Conservation (phyloP, 2,888 invertebrate genomes). For the Rhimphoctona megacephalus region DNA sequence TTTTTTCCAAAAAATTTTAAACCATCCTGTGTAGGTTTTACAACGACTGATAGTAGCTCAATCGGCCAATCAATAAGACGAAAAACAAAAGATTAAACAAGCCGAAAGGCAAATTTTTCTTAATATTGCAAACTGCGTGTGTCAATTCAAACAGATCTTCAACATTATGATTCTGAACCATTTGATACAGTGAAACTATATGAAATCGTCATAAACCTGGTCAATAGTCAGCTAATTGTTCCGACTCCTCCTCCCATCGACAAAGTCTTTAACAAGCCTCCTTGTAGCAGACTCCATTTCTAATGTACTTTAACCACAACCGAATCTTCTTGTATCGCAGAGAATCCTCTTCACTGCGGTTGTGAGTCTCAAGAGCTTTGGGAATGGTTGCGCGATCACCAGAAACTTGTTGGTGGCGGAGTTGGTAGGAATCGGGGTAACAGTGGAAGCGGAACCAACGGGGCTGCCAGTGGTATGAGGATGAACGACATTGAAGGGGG, state of each 20-base stretch:
- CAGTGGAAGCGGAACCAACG: conserved; percentile 80
- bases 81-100: neutral
- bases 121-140: neutral
- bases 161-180: neutral
- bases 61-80: no score
- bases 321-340: conserved; percentile 85
- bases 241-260: neutral
- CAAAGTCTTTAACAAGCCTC: neutral
- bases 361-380: conserved; percentile 96
- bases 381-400: conserved; percentile 96
- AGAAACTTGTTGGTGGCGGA: conserved; percentile 89
- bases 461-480: conserved; percentile 77
- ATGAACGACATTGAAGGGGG: conserved; percentile 81
- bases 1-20: no score
- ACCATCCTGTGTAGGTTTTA: no score
- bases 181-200: neutral
- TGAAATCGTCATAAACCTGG: neutral
- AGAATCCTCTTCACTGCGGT: conserved; percentile 95
- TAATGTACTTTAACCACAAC: conserved; percentile 22
- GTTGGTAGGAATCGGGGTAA: conserved; percentile 83
- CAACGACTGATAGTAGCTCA: no score
- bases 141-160: no score
- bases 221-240: neutral
- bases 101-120: neutral
- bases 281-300: conserved; percentile 9